Conservation (phyloP, 2,113 vertebrate species). For the Plecturocebus donacophilus region DNA sequence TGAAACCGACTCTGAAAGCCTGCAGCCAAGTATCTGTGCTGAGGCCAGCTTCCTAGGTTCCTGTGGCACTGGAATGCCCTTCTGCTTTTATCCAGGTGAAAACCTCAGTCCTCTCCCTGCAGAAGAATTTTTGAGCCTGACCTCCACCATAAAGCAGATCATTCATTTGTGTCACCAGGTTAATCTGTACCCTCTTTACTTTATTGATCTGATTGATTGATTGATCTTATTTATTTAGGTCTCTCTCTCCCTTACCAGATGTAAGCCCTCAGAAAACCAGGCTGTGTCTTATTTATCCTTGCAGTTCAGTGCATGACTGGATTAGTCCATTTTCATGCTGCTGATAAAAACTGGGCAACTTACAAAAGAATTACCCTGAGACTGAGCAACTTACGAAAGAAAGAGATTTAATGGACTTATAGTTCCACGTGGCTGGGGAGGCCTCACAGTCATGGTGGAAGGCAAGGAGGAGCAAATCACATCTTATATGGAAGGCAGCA, state of each 20-base stretch:
- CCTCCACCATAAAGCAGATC: fast-evolving
- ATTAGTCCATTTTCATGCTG: no score
- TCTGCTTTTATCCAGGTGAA: background rate
- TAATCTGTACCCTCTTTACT: background rate
- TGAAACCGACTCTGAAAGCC: fast-evolving
- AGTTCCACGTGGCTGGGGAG: no score
- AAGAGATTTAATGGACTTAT: no score
- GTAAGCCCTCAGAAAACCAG: background rate
- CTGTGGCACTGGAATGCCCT: background rate
- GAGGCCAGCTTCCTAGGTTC: background rate
- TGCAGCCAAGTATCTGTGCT: fast-evolving
- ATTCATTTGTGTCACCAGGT: background rate
- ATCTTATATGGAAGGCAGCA: no score
- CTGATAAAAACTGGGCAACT: no score
- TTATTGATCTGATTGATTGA: background rate
- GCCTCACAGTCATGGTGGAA: no score
- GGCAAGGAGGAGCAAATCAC: no score
- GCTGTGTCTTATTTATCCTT: background rate
- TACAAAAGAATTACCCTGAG: no score
- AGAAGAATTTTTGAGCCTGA: background rate
- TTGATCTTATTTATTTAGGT: background rate
- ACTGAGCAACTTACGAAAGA: no score
- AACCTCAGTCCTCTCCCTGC: fast-evolving
- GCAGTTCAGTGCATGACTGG: background rate
- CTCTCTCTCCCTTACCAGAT: background rate